Conservation (phyloP, 2,797 vertebrate species). For the Podarcis lilfordi region DNA sequence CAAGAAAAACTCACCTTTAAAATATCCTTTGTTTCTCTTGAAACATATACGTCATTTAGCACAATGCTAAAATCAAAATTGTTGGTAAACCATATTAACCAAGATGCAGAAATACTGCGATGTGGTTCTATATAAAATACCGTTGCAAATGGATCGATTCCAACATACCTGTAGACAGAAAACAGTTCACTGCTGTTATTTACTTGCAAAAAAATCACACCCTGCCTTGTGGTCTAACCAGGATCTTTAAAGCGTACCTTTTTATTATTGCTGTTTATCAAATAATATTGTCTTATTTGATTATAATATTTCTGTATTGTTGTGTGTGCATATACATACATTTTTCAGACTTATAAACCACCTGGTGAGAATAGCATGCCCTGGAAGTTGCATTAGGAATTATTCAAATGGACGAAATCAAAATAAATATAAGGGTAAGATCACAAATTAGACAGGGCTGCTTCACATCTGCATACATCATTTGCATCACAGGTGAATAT, state of each 20-base stretch:
- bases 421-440: not conserved
- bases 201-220: not conserved
- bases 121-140: constrained; percentile 86
- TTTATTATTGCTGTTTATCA: too few relatives aligned
- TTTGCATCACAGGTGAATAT: not conserved
- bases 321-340: too few relatives aligned
- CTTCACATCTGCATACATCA: not conserved
- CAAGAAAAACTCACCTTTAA: constrained; percentile 82
- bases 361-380: too few relatives aligned
- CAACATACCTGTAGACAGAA: constrained; percentile 74
- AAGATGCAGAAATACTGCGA: constrained; percentile 79
- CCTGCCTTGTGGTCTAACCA: not conserved
- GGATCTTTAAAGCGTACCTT: not conserved
- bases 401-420: too few relatives aligned
- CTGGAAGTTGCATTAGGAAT: too few relatives aligned
- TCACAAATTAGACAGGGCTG: not conserved
- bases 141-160: constrained; percentile 77
- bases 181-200: constrained; percentile 8
- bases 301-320: not conserved
- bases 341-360: too few relatives aligned
- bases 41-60: constrained; percentile 84
- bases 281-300: not conserved
- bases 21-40: constrained; percentile 79
- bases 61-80: constrained; percentile 81
- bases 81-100: constrained; percentile 91